A percentile compares a stretch with the other conserved stretches of the same genome.
These are phyloP conservation scores for Acipenser oxyrinchus DNA, from an alignment of 2,797 vertebrate species.

Conservation along the genomic window DNA sequence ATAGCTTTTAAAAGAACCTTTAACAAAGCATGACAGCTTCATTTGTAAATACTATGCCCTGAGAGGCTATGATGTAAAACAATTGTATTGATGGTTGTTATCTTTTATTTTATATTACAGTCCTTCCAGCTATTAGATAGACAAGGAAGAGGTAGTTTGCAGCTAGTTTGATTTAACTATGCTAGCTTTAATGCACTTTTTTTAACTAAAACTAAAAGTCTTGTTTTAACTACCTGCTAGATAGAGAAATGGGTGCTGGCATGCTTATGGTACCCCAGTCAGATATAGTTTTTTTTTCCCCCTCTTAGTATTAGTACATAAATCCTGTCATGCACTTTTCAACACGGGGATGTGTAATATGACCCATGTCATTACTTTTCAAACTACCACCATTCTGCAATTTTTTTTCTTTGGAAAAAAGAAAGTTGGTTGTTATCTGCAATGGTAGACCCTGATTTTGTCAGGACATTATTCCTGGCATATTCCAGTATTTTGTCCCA, in stretches of 20 bases:
- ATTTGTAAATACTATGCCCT: conserved; percentile 94
- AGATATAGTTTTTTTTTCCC: conserved; percentile 69
- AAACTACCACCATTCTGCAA: conserved; percentile 62
- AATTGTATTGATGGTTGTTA: conserved; percentile 95
- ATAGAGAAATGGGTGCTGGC: conserved; percentile 78
- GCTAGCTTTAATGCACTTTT: conserved; percentile 84
- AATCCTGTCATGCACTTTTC: conserved; percentile 94
- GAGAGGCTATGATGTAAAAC: conserved; percentile 92
- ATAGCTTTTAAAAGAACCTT: conserved; percentile 87
- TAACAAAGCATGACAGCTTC: conserved; percentile 93
- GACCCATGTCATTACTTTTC: conserved; percentile 58
- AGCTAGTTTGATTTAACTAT: conserved; percentile 87
- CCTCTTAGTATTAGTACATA: conserved; percentile 80
- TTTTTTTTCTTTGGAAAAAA: conserved; percentile 6
- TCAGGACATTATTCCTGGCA: conserved; percentile 31
- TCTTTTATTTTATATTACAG: conserved; percentile 76
- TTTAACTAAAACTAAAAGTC: conserved; percentile 69
- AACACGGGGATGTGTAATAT: conserved; percentile 94
- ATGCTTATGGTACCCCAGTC: conserved; percentile 87
- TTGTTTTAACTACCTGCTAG: conserved; percentile 95
- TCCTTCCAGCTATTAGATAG: conserved; percentile 83
- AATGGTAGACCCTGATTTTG: conserved; percentile 23
- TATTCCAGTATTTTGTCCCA: conserved; percentile 17
- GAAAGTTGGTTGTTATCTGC: conserved; percentile 33
- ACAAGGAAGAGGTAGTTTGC: conserved; percentile 85